Evolutionary conservation across 2,888 invertebrate species (phyloP), one percentile per base, ranked within the genome.

Genomic region (Melanostoma mellinum): DNA sequence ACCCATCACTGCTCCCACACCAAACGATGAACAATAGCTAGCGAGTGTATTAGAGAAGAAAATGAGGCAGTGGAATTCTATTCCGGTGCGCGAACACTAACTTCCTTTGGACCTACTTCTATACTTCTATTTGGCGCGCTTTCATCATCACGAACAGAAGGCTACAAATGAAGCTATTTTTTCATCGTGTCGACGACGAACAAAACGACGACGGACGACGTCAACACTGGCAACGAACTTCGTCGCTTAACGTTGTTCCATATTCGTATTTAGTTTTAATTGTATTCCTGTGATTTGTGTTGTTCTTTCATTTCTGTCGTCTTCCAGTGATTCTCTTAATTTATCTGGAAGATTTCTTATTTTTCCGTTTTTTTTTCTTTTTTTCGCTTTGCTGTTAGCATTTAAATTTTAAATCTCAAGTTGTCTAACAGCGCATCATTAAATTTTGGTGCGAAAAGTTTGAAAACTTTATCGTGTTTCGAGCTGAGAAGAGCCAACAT

Each of bases 81-180:
- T 67, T 78, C 72, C 76, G 71, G 56, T 67, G 63, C 38, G 61
- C 73, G 68, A 68, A 67, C 63, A 63, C 73, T 68, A 44, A 73
- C 72, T 78, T 67, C 65, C 78, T 53, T 60, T 60, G 42, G 55
- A 77, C 50, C 56, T 56, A 48, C 10, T 63, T 60, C 6, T 44
- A 20, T 40, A 6, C 32, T 58, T 2, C n/a, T 32, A 50, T 46
- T 46, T 10, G n/a, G 0, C n/a, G 6, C 6, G 6, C 50, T 63
- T 50, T 38, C 63, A 63, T 63, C 63, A 63, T 63, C 63, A 67
- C 30, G 50, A 69, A 53, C 58, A 69, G 48, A 50, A 30, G 40
- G 48, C 46, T 69, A 61, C 52, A 80, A 75, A 75, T 80, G 80
- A 80, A 80, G 75, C 75, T 58, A 80, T 80, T 80, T 80, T 71